Evolutionary conservation across 2,113 vertebrate genomes (phyloP).

Genomic region (Falco punctatus): DNA sequence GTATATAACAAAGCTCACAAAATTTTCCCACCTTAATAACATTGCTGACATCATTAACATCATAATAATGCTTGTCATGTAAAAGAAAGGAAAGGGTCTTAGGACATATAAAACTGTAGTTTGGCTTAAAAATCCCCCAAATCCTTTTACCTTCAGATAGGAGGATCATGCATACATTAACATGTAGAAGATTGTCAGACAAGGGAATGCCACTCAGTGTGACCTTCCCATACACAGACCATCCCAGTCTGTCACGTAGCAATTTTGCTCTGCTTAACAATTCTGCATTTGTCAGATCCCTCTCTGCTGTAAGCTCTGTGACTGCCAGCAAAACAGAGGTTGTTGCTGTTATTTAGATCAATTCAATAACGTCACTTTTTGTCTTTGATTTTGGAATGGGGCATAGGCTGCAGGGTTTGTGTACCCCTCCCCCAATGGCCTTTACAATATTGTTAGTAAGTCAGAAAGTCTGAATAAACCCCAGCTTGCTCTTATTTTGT

Average conservation of each 20-base stretch:
- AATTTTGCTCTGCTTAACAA: not conserved
- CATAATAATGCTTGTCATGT: too few relatives aligned
- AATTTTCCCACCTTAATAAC: not conserved
- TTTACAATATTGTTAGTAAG: not conserved
- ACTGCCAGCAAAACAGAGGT: not conserved
- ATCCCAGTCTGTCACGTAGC: not conserved
- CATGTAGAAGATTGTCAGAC: not conserved
- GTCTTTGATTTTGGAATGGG: not conserved
- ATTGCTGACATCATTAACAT: not conserved
- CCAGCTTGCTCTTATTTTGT: not conserved
- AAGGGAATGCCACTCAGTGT: not conserved
- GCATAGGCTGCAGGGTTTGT: rapidly evolving
- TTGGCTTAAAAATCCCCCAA: not conserved
- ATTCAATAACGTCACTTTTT: rapidly evolving
- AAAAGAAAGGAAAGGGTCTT: not conserved
- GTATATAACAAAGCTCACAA: not conserved
- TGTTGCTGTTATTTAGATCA: not conserved
- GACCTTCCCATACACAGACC: not conserved
- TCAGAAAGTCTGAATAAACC: not conserved
- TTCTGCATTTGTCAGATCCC: not conserved
- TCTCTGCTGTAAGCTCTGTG: not conserved
- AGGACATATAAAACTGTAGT: not conserved
- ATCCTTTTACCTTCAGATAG: not conserved
- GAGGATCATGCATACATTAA: not conserved
- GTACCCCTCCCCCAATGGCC: not conserved